Evolutionary conservation across 2,113 vertebrate genomes (phyloP).

Genomic region (Pristiophorus japonicus): DNA sequence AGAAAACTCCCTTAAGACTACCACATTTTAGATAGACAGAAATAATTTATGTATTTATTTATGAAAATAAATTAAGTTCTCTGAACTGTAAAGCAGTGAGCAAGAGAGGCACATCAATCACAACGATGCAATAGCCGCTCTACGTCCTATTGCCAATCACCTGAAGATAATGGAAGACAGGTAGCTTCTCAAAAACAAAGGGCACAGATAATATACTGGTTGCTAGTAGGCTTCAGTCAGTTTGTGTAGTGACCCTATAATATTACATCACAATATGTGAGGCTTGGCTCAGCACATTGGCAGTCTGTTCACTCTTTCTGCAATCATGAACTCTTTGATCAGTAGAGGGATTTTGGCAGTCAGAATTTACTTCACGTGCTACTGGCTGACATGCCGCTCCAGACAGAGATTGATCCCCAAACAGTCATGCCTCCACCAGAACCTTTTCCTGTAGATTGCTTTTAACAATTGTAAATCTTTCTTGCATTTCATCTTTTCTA

Average conservation of each 20-base stretch:
- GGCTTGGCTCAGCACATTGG: background rate
- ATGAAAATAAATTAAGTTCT: background rate
- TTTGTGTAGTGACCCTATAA: background rate
- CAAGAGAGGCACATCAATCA: background rate
- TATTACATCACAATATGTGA: background rate
- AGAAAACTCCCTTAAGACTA: background rate
- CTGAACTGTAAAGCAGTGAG: background rate
- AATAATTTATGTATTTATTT: background rate
- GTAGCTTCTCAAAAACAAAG: background rate
- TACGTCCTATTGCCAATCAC: background rate
- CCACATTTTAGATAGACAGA: background rate
- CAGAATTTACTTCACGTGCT: background rate
- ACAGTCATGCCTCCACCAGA: background rate
- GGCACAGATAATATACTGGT: background rate
- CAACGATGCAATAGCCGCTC: background rate
- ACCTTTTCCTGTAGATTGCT: background rate
- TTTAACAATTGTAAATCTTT: background rate
- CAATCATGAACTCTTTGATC: background rate
- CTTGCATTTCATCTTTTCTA: background rate
- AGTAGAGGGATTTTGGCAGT: background rate
- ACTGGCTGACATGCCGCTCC: too few relatives aligned
- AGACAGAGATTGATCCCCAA: background rate
- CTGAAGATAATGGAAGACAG: background rate
- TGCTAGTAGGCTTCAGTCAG: background rate
- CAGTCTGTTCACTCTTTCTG: background rate